Percentiles rank a stretch among this genome's conserved stretches.
Evolutionary conservation across 2,888 invertebrate genomes (phyloP).

Genomic region (Tridacna crocea): DNA sequence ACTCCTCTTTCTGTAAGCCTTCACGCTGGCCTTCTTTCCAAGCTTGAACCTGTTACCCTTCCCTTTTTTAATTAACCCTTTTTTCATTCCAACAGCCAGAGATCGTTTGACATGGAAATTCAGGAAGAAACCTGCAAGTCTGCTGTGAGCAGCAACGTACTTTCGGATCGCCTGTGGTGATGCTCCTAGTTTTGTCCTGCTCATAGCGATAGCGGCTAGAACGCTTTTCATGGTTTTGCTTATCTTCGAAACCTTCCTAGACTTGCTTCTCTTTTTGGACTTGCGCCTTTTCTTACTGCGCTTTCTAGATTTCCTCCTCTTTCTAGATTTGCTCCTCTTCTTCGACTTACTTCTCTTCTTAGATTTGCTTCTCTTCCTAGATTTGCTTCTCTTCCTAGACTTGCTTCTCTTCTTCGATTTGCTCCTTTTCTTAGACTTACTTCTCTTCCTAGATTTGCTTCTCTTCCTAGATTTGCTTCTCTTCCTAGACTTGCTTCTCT

Average conservation of each 20-base stretch:
- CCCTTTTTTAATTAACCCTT: background rate
- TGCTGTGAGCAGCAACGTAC: constrained; percentile 57
- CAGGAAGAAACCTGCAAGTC: constrained; percentile 40
- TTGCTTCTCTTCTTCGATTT: constrained; percentile 40
- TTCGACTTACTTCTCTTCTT: constrained; percentile 54
- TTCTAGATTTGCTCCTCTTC: constrained; percentile 41
- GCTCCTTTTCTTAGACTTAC: constrained; percentile 35
- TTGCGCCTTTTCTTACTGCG: constrained; percentile 36
- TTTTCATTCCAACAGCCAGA: constrained; percentile 39
- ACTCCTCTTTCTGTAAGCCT: constrained; percentile 15
- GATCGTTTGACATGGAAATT: constrained; percentile 47
- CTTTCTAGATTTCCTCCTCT: constrained; percentile 44
- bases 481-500: constrained; percentile 40
- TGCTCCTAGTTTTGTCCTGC: constrained; percentile 41
- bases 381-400: constrained; percentile 44
- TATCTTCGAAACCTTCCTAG: constrained; percentile 15
- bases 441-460: constrained; percentile 32
- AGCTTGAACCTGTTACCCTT: constrained; percentile 11
- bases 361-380: constrained; percentile 36
- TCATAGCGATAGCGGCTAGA: constrained; percentile 39
- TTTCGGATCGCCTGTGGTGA: constrained; percentile 57
- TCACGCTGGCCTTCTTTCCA: constrained; percentile 27
- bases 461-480: constrained; percentile 42
- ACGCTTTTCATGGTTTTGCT: constrained; percentile 26
- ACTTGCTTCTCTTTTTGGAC: constrained; percentile 39